phyloP scores from a whole-genome alignment of 2,113 vertebrate genomes.

The Alethe castanea region DNA sequence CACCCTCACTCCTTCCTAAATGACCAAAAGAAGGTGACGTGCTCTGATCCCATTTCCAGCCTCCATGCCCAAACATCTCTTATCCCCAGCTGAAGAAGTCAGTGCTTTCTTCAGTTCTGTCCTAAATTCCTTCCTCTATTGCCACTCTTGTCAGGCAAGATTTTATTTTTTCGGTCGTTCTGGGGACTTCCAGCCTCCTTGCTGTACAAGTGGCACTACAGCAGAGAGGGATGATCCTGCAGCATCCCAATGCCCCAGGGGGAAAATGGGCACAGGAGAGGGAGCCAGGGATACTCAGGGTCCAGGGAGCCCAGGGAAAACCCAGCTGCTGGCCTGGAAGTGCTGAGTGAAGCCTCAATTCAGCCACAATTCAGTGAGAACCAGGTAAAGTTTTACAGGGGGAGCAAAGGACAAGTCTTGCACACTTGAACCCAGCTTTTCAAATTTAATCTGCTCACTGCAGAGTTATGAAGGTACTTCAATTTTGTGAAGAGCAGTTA shows the following conservation, averaged over 20 bases:
- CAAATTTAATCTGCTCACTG: background rate
- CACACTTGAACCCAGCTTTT: background rate
- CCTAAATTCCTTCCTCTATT: background rate
- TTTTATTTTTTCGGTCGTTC: background rate
- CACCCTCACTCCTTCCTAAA: background rate
- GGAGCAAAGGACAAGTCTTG: background rate
- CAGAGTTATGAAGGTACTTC: background rate
- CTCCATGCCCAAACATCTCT: background rate
- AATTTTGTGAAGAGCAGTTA: background rate
- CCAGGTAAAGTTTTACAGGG: background rate
- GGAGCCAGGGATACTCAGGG: fast-evolving
- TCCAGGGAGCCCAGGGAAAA: background rate
- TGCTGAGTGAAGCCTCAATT: background rate
- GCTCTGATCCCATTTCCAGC: background rate
- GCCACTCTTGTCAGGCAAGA: background rate
- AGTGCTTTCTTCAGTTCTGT: background rate
- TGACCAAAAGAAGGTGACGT: background rate
- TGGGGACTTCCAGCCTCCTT: background rate
- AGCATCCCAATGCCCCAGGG: background rate
- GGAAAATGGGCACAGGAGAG: background rate
- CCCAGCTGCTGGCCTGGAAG: background rate
- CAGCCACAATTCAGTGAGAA: background rate
- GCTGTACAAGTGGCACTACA: too few species aligned
- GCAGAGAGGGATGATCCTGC: background rate
- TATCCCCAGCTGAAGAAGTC: background rate